Evolutionary conservation across 1,140 invertebrate species (phyloP).

Genomic region (Phocides pigmalion): DNA sequence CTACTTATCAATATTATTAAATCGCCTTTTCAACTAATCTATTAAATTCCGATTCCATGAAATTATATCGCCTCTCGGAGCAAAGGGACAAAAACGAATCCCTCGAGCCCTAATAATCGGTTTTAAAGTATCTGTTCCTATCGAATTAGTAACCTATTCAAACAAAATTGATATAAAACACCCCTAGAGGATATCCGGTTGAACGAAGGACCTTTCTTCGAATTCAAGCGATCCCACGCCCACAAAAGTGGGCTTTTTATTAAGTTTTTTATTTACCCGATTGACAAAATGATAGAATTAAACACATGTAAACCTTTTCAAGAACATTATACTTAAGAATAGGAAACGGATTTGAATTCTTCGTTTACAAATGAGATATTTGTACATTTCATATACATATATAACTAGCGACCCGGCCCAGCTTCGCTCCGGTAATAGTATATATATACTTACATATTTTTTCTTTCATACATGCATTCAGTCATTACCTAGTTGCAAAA

Average conservation of each 20-base stretch:
- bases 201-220: slow-evolving; percentile 5
- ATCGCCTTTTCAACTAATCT: too few relatives aligned
- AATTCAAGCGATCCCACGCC: slow-evolving; percentile 38
- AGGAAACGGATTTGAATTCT: slow-evolving; percentile 50
- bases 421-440: too few relatives aligned
- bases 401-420: too few relatives aligned
- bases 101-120: slow-evolving; percentile 2
- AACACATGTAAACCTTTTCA: slow-evolving; percentile 44
- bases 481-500: too few relatives aligned
- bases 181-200: slow-evolving; percentile 46
- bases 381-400: too few relatives aligned
- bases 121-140: slow-evolving; percentile 17
- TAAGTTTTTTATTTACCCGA: slow-evolving; percentile 40
- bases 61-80: background rate
- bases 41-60: background rate
- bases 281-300: slow-evolving; percentile 49
- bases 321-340: slow-evolving; percentile 19
- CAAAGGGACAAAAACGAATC: slow-evolving; percentile 15
- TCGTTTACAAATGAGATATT: slow-evolving; percentile 44
- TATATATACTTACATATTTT: too few relatives aligned
- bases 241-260: slow-evolving; percentile 24
- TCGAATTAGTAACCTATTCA: slow-evolving; percentile 36
- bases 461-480: too few relatives aligned
- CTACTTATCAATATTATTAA: too few relatives aligned
- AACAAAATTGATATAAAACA: slow-evolving; percentile 37